Conservation (phyloP, 2,888 invertebrate genomes). For the Xanthia togata region DNA sequence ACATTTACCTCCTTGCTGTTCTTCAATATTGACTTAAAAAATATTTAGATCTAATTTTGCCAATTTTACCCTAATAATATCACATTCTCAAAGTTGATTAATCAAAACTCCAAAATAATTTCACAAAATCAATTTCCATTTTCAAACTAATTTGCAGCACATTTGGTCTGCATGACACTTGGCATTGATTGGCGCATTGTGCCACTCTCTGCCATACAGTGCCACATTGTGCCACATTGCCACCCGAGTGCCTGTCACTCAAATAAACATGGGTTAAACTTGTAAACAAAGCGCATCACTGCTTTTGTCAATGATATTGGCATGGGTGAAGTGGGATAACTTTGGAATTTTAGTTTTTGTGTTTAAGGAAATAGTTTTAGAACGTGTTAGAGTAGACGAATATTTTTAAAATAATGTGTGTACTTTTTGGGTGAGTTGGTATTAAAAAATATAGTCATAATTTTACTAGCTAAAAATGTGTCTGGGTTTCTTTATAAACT, state of each 20-base stretch:
- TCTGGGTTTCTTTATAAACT: background rate
- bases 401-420: background rate
- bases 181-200: slow-evolving; percentile 79
- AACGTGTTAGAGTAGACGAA: no score
- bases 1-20: background rate
- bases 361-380: background rate
- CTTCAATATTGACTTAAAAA: background rate
- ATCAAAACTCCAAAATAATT: slow-evolving; percentile 16
- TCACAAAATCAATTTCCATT: slow-evolving; percentile 31
- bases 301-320: slow-evolving; percentile 72
- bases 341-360: slow-evolving; percentile 22
- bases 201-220: slow-evolving; percentile 70
- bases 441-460: background rate
- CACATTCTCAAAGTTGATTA: background rate
- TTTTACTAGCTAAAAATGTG: background rate
- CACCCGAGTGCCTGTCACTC: slow-evolving; percentile 82
- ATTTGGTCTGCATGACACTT: slow-evolving; percentile 62
- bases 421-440: background rate
- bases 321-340: slow-evolving; percentile 44
- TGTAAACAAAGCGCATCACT: slow-evolving; percentile 82
- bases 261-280: slow-evolving; percentile 83
- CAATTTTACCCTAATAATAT: no score
- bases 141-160: slow-evolving; percentile 54
- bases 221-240: slow-evolving; percentile 73
- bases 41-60: no score